A percentile compares a stretch with the other conserved stretches of the same genome.
These are phyloP conservation scores for Herpetotheres cachinnans DNA, from an alignment of 2,113 vertebrate species.

Conservation along the genomic window DNA sequence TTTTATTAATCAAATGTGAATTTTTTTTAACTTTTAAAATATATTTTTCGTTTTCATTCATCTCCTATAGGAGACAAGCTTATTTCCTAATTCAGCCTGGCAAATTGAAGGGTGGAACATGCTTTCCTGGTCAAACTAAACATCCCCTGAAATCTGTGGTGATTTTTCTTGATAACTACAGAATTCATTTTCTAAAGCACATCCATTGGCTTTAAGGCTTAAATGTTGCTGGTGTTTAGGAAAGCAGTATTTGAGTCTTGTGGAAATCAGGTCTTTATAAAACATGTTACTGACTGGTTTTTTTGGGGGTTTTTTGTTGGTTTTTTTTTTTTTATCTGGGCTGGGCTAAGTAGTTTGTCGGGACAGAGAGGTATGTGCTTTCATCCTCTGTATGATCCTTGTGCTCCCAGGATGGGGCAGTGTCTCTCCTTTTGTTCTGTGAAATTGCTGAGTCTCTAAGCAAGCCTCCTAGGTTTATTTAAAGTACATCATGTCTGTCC, in stretches of 20 bases:
- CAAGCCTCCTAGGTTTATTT: not conserved
- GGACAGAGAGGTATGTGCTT: not conserved
- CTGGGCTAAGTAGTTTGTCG: not conserved
- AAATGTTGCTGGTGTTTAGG: rapidly evolving
- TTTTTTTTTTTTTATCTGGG: not conserved
- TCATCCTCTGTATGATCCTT: not conserved
- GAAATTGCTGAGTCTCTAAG: not conserved
- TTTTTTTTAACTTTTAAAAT: not conserved
- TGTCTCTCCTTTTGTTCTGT: not conserved
- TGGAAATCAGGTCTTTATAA: not conserved
- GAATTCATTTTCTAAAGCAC: not conserved
- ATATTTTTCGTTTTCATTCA: not conserved
- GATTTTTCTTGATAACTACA: not conserved
- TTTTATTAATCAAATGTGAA: not conserved
- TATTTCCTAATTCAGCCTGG: not conserved
- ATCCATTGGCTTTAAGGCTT: not conserved
- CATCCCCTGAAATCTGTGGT: not conserved
- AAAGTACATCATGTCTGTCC: not conserved
- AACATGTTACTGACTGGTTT: not conserved
- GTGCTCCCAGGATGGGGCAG: not conserved
- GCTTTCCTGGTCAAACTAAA: not conserved
- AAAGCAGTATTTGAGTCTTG: not conserved
- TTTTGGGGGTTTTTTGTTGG: no score
- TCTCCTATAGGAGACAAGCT: not conserved
- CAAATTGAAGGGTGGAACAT: not conserved